These are phyloP conservation scores for Dryomyza anilis DNA, from an alignment of 2,888 invertebrate genomes.

Conservation along the genomic window DNA sequence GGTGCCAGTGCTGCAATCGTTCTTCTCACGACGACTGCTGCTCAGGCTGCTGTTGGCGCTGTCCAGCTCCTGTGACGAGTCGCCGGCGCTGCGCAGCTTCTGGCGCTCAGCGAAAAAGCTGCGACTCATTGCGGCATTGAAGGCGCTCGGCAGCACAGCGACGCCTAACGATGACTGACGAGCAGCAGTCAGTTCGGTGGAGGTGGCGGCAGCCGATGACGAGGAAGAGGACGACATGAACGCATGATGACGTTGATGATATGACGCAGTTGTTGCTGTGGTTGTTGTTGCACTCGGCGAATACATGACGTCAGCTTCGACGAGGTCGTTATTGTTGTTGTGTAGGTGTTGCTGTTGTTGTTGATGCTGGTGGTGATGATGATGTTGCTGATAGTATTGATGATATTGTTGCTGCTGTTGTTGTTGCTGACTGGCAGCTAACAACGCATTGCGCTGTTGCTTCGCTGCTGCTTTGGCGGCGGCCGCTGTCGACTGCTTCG, in stretches of 20 bases:
- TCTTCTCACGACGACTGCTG: conserved; percentile 34
- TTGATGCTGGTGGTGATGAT: conserved; percentile 26
- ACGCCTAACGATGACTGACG: conserved; percentile 38
- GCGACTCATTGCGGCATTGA: conserved; percentile 36
- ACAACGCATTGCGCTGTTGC: conserved; percentile 45
- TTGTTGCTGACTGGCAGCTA: conserved; percentile 39
- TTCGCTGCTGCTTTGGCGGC: conserved; percentile 26
- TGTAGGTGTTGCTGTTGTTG: conserved; percentile 28
- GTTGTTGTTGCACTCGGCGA: conserved; percentile 33
- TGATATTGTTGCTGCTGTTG: conserved; percentile 32
- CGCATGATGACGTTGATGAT: conserved; percentile 32
- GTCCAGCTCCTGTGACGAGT: conserved; percentile 53
- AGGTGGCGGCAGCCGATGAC: conserved; percentile 29
- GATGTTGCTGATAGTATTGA: conserved; percentile 31
- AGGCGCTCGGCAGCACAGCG: conserved; percentile 47
- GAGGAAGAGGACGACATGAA: conserved; percentile 26
- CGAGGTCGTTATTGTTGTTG: conserved; percentile 37
- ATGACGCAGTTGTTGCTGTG: conserved; percentile 33
- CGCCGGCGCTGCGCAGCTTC: conserved; percentile 49
- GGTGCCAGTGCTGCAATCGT: conserved; percentile 33
- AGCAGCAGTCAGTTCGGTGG: conserved; percentile 27
- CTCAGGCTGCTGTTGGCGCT: conserved; percentile 39
- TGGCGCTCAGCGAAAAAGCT: conserved; percentile 48
- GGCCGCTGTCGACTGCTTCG: conserved; percentile 41
- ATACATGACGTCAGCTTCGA: conserved; percentile 34